Evolutionary conservation across 2,888 invertebrate species (phyloP).

Genomic region (Acanthoscelides obtectus): DNA sequence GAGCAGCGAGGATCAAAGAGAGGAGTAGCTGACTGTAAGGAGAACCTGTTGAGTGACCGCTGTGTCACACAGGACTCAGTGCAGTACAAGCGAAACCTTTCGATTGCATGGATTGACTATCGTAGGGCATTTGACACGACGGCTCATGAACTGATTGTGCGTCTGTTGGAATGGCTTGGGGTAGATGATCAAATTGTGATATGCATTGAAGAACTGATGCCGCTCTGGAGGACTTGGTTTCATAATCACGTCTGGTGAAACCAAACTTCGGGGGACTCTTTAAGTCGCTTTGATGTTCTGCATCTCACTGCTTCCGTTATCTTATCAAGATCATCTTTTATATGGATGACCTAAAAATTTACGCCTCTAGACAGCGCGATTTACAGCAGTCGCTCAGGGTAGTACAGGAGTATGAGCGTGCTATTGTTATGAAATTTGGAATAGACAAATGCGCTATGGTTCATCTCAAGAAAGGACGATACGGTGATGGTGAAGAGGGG

Average conservation of each 20-base stretch:
- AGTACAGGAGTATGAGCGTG: not conserved
- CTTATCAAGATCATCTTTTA: not conserved
- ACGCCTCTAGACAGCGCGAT: not conserved
- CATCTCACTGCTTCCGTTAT: conserved; percentile 2
- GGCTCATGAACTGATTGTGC: conserved; percentile 2
- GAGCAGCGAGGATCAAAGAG: conserved; percentile 16
- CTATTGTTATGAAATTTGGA: no score
- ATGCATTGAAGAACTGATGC: not conserved
- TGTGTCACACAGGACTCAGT: conserved; percentile 4
- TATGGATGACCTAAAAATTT: conserved; percentile 2
- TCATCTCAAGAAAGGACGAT: no score
- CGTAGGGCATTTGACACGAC: no score
- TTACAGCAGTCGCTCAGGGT: not conserved
- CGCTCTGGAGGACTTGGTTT: not conserved
- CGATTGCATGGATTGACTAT: no score
- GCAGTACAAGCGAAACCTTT: conserved; percentile 8
- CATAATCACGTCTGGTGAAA: not conserved
- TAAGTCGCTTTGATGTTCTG: not conserved
- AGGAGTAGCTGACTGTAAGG: no score
- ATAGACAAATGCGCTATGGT: no score
- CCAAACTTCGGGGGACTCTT: not conserved
- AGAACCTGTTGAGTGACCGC: not conserved
- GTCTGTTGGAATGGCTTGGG: not conserved
- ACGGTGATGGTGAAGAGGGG: no score
- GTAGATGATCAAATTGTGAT: not conserved